These are phyloP conservation scores for Pithys albifrons DNA, from an alignment of 2,113 vertebrate genomes.

Conservation along the genomic window DNA sequence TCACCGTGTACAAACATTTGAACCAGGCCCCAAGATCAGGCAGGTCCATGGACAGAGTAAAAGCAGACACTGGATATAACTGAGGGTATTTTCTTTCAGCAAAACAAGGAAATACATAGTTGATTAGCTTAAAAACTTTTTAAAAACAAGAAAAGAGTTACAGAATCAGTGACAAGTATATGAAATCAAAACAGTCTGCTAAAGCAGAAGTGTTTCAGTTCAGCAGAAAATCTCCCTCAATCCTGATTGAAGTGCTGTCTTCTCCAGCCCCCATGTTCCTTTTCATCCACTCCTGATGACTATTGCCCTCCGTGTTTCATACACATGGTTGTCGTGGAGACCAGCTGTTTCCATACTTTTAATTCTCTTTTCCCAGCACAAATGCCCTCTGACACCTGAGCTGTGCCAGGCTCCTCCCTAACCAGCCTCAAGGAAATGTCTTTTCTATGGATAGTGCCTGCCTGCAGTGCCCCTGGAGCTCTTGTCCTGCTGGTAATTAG, in stretches of 20 bases:
- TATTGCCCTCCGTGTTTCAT: background rate
- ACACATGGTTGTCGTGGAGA: background rate
- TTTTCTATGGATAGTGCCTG: background rate
- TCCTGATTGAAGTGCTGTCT: background rate
- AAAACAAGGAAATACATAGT: conserved; percentile 32
- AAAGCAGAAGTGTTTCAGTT: conserved; percentile 10
- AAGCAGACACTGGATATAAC: background rate
- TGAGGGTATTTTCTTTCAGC: conserved; percentile 3
- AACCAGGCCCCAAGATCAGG: background rate
- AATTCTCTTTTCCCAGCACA: background rate
- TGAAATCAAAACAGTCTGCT: conserved; percentile 2
- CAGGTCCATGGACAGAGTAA: conserved; percentile 31
- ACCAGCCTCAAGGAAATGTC: background rate
- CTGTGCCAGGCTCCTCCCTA: background rate
- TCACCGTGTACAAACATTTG: conserved; percentile 16
- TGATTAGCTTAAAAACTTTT: conserved; percentile 15
- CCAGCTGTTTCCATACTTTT: conserved; percentile 26
- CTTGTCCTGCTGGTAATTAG: background rate
- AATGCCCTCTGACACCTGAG: background rate
- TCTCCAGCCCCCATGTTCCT: background rate
- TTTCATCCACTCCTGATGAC: background rate
- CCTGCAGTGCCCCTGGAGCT: background rate
- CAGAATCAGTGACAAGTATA: background rate
- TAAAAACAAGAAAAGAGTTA: background rate
- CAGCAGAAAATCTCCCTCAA: background rate